Base-by-base conservation (phyloP, 2,797 vertebrate species). In the Rhynchonycteris naso region DNA sequence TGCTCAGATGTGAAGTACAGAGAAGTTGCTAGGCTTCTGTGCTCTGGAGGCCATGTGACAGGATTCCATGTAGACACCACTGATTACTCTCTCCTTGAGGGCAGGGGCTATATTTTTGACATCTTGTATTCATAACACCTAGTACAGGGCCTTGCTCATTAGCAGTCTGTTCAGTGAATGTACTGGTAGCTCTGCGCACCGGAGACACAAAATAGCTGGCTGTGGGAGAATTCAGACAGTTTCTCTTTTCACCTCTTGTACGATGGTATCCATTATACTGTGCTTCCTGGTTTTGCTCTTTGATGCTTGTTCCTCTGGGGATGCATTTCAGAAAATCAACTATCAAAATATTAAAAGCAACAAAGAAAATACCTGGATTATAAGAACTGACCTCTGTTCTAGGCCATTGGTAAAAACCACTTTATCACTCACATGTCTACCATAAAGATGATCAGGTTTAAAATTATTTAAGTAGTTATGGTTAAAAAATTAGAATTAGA, bases 291-390 rank as follows among this genome's bases (percentile, higher is more conserved):
- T 56, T 86, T 81, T 95, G 35, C 50, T 75, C 61, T 86, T 47
- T 30, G 28, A 24, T 80, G 33, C 18, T 75, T 95, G 47, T 38
- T 92, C 5, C n/a, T 68, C 76, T 66, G 69, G 38, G 14, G 35
- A 86, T 56, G 87, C 68, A 56, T 94, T 92, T 82, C 10, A 66
- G 75, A 90, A 96, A 92, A 75, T 76, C 38, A 78, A 61, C 26
- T 71, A 33, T 82, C 63, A 68, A 68, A 95, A 90, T 80, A 69
- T 81, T 78, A 54, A 82, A 72, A 76, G 35, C 12, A 81, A 82
- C 12, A 81, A 82, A 56, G 28, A 90, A 95, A 74, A 71, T 75
- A 76, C 8, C 19, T 61, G 58, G 50, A 12, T 92, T 56, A 35
- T 81, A 72, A 94, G 33, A 72, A 65, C 16, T 85, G 12, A 82